A percentile compares a stretch with the other conserved stretches of the same genome.
Evolutionary conservation across 1,140 invertebrate species (phyloP).

Genomic region (Radopholus similis): DNA sequence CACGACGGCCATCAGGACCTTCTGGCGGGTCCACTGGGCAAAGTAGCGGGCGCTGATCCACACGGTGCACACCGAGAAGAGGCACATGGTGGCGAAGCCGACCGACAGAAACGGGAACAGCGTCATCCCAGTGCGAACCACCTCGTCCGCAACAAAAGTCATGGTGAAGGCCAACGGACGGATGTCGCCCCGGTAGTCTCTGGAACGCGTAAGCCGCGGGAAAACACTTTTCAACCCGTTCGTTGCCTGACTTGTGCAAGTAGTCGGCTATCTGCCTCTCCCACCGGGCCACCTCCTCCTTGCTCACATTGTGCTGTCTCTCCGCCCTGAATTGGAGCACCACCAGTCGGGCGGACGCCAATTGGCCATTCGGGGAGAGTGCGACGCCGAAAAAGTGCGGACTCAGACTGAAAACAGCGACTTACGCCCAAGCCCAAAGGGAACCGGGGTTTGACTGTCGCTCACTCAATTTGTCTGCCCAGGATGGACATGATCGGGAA

Average conservation of each 20-base stretch:
- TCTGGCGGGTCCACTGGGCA: slow-evolving; percentile 42
- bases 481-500: slow-evolving; percentile 39
- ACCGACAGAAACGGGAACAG: slow-evolving; percentile 48
- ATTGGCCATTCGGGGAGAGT: slow-evolving; percentile 2
- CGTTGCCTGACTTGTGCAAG: slow-evolving; percentile 27
- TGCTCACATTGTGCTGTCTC: slow-evolving; percentile 27
- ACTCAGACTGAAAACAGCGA: too few species aligned
- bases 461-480: slow-evolving; percentile 23
- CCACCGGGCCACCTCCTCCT: slow-evolving; percentile 27
- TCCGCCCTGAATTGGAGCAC: slow-evolving; percentile 40
- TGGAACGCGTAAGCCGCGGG: slow-evolving; percentile 7
- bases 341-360: slow-evolving; percentile 14
- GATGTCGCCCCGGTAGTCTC: slow-evolving; percentile 17
- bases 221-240: too few species aligned
- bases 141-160: slow-evolving; percentile 42
- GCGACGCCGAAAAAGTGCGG: slow-evolving; percentile 39
- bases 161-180: slow-evolving; percentile 12
- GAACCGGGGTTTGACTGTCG: too few species aligned
- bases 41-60: slow-evolving; percentile 36
- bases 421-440: too few species aligned
- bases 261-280: slow-evolving; percentile 24
- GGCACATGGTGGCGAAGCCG: slow-evolving; percentile 47
- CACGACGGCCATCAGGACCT: slow-evolving; percentile 37
- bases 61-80: slow-evolving; percentile 44
- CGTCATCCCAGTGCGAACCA: slow-evolving; percentile 46